Base-by-base conservation (phyloP, 2,888 invertebrate genomes). In the Sturmia bella region DNA sequence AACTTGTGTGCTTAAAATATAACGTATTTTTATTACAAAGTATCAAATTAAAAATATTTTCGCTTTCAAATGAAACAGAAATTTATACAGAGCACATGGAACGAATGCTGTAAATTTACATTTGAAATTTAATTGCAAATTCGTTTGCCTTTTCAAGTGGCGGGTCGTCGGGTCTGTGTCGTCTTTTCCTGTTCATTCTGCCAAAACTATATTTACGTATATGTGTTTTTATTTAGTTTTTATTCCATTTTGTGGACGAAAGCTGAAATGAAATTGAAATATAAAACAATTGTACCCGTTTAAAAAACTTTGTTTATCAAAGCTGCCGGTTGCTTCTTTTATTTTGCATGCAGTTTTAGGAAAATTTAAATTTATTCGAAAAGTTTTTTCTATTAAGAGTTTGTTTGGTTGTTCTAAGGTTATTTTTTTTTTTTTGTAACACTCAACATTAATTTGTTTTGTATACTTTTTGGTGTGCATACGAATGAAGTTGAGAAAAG, bases 141-240 rank as follows among this genome's bases (percentile, higher is more conserved):
- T 57, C 32, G 1, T 64, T 3, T 48, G 27, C 11, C 19, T 21
- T 45, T n/a, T 41, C 19, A 19, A 69, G 27, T 54, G 52, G 52
- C 50, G 45, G n/a, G 41, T n/a, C n/a, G n/a, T n/a, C 15, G 15
- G n/a, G 15, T 15, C 13, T 59, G 56, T 19, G 43, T 24, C 61
- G 48, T 50, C 37, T 32, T 73, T 82, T 82, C 82, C 82, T 82
- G 74, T 57, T 70, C 27, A 41, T 70, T 82, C 70, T 82, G 82
- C 82, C 82, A 82, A 82, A 45, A 74, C n/a, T n/a, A n/a, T n/a
- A n/a, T n/a, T n/a, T n/a, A n/a, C n/a, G n/a, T n/a, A n/a, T 66
- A 52, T 52, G 7, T 27, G 32, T 73, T 59, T 52, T 27, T 52
- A 17, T 66, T 54, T 69, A 37, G 15, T 17, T 69, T 57, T 64